Evolutionary conservation across 2,797 vertebrate species (phyloP).

Genomic region (Enteromius treurensis): DNA sequence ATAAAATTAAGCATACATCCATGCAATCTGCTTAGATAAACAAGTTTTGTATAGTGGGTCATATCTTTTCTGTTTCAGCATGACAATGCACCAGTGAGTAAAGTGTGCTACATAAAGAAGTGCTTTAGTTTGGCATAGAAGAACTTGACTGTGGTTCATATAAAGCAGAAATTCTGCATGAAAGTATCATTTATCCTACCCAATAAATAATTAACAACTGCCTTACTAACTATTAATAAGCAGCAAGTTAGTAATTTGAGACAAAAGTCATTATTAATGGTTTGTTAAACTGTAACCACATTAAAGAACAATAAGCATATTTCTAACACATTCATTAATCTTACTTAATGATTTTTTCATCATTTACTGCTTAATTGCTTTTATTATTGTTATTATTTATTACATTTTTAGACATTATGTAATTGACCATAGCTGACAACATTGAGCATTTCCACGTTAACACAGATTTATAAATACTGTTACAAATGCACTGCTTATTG

Average conservation of each 20-base stretch:
- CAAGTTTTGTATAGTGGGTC: neutral
- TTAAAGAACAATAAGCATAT: neutral
- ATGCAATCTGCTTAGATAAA: conserved; percentile 12
- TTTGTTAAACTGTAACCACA: neutral
- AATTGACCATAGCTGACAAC: neutral
- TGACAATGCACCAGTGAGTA: no score
- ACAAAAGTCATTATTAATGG: neutral
- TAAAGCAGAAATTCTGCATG: neutral
- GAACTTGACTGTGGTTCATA: neutral
- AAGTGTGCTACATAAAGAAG: neutral
- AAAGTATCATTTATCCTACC: neutral
- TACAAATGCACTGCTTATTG: no score
- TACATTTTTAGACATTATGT: no score
- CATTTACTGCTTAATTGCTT: neutral
- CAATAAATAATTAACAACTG: neutral
- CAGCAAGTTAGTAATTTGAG: neutral
- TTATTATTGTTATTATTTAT: no score
- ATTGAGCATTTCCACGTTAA: neutral
- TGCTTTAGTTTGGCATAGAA: neutral
- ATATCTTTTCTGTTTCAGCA: neutral
- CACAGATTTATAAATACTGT: neutral
- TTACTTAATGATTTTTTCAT: neutral
- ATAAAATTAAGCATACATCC: neutral
- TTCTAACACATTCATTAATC: neutral
- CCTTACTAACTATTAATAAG: neutral